phyloP scores from a whole-genome alignment of 2,113 vertebrate species.

The Brachirus orientalis region DNA sequence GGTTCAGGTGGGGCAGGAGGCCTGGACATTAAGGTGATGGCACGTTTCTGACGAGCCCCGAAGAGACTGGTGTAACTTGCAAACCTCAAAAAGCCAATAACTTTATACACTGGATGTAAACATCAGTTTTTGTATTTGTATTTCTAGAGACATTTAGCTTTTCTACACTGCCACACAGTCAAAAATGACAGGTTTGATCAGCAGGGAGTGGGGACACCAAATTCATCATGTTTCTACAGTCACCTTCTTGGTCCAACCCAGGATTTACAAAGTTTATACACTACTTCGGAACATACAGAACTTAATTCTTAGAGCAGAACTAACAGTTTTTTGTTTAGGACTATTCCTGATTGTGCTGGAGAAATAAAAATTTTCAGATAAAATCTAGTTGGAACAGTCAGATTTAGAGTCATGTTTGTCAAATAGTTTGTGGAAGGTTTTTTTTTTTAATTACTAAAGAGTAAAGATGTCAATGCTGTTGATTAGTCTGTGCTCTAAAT shows the following conservation, averaged over 20 bases:
- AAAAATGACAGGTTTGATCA: conserved; percentile 7
- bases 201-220: neutral
- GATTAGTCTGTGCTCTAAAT: conserved; percentile 16
- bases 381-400: neutral
- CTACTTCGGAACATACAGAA: neutral
- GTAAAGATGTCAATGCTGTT: neutral
- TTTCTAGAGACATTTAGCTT: conserved; percentile 35
- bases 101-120: conserved; percentile 4
- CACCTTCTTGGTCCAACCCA: conserved; percentile 21
- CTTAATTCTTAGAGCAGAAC: too few species aligned
- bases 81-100: too few species aligned
- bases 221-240: conserved; percentile 8
- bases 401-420: neutral
- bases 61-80: conserved; percentile 3
- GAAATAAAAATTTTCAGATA: neutral
- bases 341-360: too few species aligned
- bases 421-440: conserved; percentile 13
- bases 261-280: neutral
- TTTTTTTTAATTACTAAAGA: conserved; percentile 20
- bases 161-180: conserved; percentile 26
- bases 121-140: conserved; percentile 1
- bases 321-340: too few species aligned
- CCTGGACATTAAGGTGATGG: conserved; percentile 66
- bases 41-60: conserved; percentile 63
- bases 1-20: conserved; percentile 31